Evolutionary conservation across 2,113 vertebrate genomes (phyloP).

Genomic region (Bombycilla garrulus): DNA sequence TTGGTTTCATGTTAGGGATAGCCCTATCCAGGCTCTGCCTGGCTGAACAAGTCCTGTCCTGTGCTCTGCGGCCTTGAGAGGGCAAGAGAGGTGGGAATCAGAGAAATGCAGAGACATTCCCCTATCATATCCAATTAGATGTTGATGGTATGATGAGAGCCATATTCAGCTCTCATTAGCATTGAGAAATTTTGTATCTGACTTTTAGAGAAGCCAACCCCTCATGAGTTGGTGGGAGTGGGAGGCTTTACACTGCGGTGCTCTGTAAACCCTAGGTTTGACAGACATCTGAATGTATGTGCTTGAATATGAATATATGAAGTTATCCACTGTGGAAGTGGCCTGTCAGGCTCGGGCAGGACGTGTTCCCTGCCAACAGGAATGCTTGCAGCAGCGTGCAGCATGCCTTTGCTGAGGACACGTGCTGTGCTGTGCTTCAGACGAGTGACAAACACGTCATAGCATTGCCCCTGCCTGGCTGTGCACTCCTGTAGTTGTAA

Average conservation of each 20-base stretch:
- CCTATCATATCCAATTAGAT: neutral
- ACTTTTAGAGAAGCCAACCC: neutral
- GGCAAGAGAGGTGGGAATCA: neutral
- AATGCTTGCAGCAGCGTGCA: neutral
- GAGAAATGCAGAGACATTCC: neutral
- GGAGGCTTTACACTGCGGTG: neutral
- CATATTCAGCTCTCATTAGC: neutral
- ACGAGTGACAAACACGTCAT: fast-evolving
- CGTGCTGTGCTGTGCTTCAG: neutral
- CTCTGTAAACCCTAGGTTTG: neutral
- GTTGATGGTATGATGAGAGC: neutral
- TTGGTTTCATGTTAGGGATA: neutral
- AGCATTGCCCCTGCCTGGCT: neutral
- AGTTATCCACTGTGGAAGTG: neutral
- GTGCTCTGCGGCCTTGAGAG: neutral
- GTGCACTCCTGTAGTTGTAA: neutral
- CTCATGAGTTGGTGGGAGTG: neutral
- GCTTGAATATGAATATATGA: neutral
- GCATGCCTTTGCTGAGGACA: neutral
- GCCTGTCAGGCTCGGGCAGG: neutral
- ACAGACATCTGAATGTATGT: neutral
- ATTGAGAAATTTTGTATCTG: neutral
- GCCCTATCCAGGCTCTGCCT: neutral
- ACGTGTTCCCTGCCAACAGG: neutral
- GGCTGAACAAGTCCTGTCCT: neutral